Percentiles rank a stretch among this genome's conserved stretches.
Evolutionary conservation across 2,797 vertebrate genomes (phyloP).

Genomic region (Epinephelus malabaricus): DNA sequence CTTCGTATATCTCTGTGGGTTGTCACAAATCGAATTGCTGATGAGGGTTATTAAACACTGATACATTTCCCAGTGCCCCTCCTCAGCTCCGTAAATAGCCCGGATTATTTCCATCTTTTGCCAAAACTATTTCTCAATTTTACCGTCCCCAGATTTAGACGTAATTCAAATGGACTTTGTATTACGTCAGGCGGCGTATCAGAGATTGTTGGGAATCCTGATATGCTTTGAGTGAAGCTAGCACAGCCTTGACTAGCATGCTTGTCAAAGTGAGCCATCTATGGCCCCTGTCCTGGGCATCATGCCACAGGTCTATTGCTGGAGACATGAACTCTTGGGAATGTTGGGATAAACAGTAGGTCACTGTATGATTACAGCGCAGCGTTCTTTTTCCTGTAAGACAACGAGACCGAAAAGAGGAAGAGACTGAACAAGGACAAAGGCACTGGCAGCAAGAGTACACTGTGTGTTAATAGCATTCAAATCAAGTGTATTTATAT

Average conservation of each 20-base stretch:
- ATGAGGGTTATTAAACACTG: constrained; percentile 65
- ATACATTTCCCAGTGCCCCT: constrained; percentile 47
- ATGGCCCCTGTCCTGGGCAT: constrained; percentile 77
- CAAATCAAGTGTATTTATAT: constrained; percentile 8
- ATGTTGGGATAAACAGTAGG: constrained; percentile 80
- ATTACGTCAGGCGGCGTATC: constrained; percentile 71
- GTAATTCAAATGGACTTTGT: constrained; percentile 71
- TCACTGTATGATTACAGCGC: constrained; percentile 69
- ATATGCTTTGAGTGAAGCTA: constrained; percentile 69
- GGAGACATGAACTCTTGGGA: constrained; percentile 83
- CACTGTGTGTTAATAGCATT: constrained; percentile 2
- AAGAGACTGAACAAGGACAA: constrained; percentile 11
- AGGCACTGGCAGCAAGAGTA: neutral
- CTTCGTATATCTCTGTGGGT: constrained; percentile 60
- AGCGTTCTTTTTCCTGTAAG: constrained; percentile 55
- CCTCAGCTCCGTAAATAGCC: constrained; percentile 66
- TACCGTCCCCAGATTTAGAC: constrained; percentile 70
- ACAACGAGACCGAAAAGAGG: constrained; percentile 41
- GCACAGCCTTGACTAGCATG: constrained; percentile 73
- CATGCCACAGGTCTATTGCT: constrained; percentile 84
- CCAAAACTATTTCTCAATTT: constrained; percentile 67
- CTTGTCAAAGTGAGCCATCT: constrained; percentile 74
- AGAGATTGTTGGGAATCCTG: constrained; percentile 74
- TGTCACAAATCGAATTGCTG: constrained; percentile 73
- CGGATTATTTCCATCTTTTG: constrained; percentile 66